Conservation (phyloP, 2,888 invertebrate genomes). For the Latheticus oryzae region DNA sequence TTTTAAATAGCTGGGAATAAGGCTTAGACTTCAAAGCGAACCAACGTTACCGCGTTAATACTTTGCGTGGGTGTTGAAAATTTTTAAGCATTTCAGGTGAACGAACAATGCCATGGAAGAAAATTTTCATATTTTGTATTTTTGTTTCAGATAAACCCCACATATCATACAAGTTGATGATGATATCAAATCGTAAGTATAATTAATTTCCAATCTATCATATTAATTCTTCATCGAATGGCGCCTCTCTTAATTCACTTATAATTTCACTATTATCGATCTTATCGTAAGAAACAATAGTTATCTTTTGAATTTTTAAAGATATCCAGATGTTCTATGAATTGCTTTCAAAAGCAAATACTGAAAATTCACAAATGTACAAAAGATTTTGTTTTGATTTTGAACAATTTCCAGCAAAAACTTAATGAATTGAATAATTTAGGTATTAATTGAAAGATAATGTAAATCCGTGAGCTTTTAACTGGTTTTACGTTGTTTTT, state of each 20-base stretch:
- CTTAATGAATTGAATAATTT: slow-evolving; percentile 13
- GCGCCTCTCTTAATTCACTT: slow-evolving; percentile 19
- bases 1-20: slow-evolving; percentile 23
- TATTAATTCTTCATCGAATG: too few species aligned
- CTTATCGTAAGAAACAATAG: slow-evolving; percentile 35
- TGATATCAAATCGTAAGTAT: slow-evolving; percentile 38
- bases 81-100: slow-evolving; percentile 25
- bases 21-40: slow-evolving; percentile 21
- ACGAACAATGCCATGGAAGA: slow-evolving; percentile 20
- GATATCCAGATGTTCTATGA: slow-evolving; percentile 20
- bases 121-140: slow-evolving; percentile 1
- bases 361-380: too few species aligned
- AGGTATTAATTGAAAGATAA: slow-evolving; percentile 1
- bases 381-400: too few species aligned
- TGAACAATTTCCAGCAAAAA: too few species aligned
- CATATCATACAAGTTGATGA: slow-evolving; percentile 40
- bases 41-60: slow-evolving; percentile 18
- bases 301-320: slow-evolving; percentile 32
- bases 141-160: slow-evolving; percentile 39
- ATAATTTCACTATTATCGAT: slow-evolving; percentile 31
- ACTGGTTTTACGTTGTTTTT: slow-evolving; percentile 19
- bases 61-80: slow-evolving; percentile 24
- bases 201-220: slow-evolving; percentile 21
- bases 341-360: too few species aligned
- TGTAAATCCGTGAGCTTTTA: slow-evolving; percentile 26